A percentile compares a stretch with the other conserved stretches of the same genome.
phyloP scores from a whole-genome alignment of 2,797 vertebrate genomes.

The Neosilurus mollespiculum region DNA sequence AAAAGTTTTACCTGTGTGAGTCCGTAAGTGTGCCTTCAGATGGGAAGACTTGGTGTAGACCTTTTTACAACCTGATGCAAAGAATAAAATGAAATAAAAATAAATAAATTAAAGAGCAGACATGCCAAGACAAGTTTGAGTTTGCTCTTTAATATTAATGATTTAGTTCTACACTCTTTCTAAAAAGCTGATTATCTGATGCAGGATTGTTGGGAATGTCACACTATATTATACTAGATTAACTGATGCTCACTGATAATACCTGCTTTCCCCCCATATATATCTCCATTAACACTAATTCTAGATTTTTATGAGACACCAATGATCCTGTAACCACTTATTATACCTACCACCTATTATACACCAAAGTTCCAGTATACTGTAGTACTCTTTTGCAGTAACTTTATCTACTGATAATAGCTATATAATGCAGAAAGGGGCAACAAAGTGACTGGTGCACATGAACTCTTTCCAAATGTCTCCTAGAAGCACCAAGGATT shows the following conservation, averaged over 20 bases:
- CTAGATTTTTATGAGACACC: not conserved
- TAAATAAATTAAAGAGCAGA: slow-evolving; percentile 45
- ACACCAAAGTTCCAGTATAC: not conserved
- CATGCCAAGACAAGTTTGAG: not conserved
- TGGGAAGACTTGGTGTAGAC: slow-evolving; percentile 99
- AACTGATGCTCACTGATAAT: not conserved
- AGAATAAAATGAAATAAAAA: slow-evolving; percentile 49
- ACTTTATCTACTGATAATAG: not conserved
- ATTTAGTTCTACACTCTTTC: not conserved
- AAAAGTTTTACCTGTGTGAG: slow-evolving; percentile 89
- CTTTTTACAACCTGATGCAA: slow-evolving; percentile 87
- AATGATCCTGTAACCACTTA: not conserved
- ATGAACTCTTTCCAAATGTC: not conserved
- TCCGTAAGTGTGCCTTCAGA: slow-evolving; percentile 95
- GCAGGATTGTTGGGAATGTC: not conserved
- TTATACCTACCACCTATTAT: not conserved
- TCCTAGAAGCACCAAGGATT: too few relatives aligned
- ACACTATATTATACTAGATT: not conserved
- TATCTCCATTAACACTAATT: slow-evolving; percentile 10
- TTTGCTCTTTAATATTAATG: slow-evolving; percentile 1
- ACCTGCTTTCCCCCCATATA: not conserved
- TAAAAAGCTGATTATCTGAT: not conserved
- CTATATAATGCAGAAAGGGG: not conserved
- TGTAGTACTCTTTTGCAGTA: not conserved
- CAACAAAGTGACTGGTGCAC: not conserved